Percentiles rank a stretch among this genome's conserved stretches.
Conservation (phyloP, 2,113 vertebrate species). For the Microtus richardsoni region DNA sequence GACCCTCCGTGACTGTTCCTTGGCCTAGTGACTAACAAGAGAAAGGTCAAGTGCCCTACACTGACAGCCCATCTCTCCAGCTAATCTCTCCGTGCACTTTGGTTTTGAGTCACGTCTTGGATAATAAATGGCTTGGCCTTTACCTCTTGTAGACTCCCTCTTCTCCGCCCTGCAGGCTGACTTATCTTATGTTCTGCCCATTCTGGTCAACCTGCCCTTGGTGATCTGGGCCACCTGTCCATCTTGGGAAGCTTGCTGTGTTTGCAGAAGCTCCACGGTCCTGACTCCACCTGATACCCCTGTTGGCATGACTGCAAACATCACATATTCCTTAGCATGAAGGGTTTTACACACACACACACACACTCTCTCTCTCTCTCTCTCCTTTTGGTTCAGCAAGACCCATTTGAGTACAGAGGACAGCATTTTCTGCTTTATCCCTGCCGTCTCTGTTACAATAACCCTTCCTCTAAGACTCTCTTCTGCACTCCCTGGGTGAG, state of each 20-base stretch:
- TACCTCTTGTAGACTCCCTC: constrained; percentile 32
- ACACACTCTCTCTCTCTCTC: too few species aligned
- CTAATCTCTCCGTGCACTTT: constrained; percentile 74
- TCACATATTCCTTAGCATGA: background rate
- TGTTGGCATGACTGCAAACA: background rate
- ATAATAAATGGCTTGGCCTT: constrained; percentile 50
- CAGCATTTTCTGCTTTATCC: background rate
- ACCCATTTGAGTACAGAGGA: background rate
- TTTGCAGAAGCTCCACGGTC: background rate
- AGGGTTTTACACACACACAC: background rate
- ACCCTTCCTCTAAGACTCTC: background rate
- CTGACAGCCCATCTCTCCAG: constrained; percentile 11
- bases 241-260: background rate
- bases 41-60: background rate
- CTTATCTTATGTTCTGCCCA: background rate
- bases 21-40: constrained; percentile 42
- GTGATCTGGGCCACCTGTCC: too few species aligned
- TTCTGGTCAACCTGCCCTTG: background rate
- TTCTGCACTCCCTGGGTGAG: background rate
- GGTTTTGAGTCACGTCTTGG: constrained; percentile 63
- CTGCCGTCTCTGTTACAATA: background rate
- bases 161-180: background rate
- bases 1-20: background rate
- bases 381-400: background rate
- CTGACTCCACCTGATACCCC: background rate